Conservation (phyloP, 2,797 vertebrate genomes). For the Gobio occitaniae region DNA sequence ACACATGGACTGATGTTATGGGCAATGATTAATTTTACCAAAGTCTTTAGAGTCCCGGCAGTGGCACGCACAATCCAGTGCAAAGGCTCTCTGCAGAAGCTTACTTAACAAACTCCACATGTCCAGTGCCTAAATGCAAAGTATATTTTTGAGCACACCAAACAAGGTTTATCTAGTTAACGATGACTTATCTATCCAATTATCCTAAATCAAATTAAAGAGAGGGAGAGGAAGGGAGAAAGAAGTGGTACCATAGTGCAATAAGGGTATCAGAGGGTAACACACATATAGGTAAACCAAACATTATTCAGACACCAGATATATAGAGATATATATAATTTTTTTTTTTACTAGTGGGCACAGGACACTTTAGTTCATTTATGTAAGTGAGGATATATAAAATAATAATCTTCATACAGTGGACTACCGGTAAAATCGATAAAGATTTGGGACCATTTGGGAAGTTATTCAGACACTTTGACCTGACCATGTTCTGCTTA, state of each 20-base stretch:
- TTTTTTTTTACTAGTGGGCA: no score
- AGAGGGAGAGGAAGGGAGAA: neutral
- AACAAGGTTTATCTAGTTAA: neutral
- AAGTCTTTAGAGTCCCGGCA: slow-evolving; percentile 11
- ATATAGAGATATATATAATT: no score
- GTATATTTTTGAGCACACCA: neutral
- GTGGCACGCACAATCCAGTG: slow-evolving; percentile 56
- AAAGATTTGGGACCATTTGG: no score
- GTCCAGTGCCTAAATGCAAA: slow-evolving; percentile 68
- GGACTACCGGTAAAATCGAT: no score
- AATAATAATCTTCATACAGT: no score
- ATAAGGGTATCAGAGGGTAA: neutral
- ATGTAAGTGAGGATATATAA: no score
- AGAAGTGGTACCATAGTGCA: neutral
- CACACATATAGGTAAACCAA: no score
- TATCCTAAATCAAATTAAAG: neutral
- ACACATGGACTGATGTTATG: neutral
- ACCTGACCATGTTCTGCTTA: no score
- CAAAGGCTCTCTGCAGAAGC: slow-evolving; percentile 64
- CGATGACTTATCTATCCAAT: neutral
- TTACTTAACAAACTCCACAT: slow-evolving; percentile 73
- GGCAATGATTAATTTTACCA: slow-evolving; percentile 42
- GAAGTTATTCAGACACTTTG: no score
- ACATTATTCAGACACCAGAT: no score
- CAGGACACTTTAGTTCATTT: no score